phyloP scores from a whole-genome alignment of 2,113 vertebrate genomes.

The Eolophus roseicapilla region DNA sequence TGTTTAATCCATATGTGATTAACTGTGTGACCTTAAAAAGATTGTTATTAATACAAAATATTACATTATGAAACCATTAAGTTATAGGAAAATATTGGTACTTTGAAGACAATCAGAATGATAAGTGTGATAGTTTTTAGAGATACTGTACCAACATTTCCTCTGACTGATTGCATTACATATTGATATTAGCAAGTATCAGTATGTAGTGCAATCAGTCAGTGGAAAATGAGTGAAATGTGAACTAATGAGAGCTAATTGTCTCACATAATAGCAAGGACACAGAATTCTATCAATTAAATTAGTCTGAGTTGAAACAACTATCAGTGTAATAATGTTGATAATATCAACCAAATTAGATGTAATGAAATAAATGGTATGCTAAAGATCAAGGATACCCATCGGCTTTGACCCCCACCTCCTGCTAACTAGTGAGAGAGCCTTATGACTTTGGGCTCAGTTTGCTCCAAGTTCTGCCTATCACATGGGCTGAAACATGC shows the following conservation, averaged over 20 bases:
- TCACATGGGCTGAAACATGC: neutral
- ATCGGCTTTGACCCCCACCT: neutral
- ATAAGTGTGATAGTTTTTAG: constrained; percentile 76
- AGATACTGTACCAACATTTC: constrained; percentile 70
- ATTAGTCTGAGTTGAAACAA: constrained; percentile 85
- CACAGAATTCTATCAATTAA: constrained; percentile 84
- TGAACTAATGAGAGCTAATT: constrained; percentile 87
- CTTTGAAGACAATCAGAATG: constrained; percentile 80
- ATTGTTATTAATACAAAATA: constrained; percentile 73
- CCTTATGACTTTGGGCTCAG: constrained; percentile 54
- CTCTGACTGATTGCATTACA: constrained; percentile 83
- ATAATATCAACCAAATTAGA: constrained; percentile 82
- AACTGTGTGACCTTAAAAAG: constrained; percentile 67
- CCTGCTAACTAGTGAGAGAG: neutral
- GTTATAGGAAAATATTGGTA: constrained; percentile 75
- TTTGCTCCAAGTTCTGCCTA: neutral
- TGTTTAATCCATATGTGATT: constrained; percentile 68
- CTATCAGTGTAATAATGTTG: constrained; percentile 84
- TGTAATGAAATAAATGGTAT: constrained; percentile 79
- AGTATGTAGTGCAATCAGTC: constrained; percentile 81
- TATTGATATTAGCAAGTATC: constrained; percentile 82
- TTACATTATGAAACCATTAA: constrained; percentile 74
- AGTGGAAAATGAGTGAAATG: constrained; percentile 82
- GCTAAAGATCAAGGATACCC: constrained; percentile 67
- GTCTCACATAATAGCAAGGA: constrained; percentile 82